Conservation (phyloP, 2,797 vertebrate genomes). For the Gadopsis bispinosus region DNA sequence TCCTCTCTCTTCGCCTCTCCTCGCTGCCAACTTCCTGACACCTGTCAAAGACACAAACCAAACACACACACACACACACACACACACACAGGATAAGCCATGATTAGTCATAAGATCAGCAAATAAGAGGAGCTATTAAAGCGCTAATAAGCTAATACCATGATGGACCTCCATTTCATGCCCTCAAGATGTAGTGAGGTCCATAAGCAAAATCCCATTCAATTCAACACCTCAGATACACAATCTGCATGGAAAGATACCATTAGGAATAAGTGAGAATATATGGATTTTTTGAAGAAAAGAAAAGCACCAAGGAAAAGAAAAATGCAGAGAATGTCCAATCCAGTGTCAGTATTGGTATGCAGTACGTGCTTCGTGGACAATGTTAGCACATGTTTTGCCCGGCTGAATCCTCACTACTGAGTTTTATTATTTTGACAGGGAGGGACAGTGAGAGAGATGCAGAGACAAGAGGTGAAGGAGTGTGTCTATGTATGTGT, state of each 20-base stretch:
- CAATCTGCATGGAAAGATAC: background rate
- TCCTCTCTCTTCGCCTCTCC: conserved; percentile 87
- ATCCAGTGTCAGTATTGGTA: conserved; percentile 24
- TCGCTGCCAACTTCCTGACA: conserved; percentile 90
- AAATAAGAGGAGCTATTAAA: background rate
- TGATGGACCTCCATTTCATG: background rate
- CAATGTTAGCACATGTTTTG: conserved; percentile 21
- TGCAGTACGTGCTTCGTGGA: conserved; percentile 21
- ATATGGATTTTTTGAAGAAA: background rate
- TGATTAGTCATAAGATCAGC: conserved; percentile 4
- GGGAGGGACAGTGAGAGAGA: conserved; percentile 3
- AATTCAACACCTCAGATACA: background rate
- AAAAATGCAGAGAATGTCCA: background rate
- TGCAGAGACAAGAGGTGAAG: conserved; percentile 26
- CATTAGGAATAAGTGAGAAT: background rate
- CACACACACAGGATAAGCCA: conserved; percentile 15
- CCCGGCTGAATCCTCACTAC: conserved; percentile 27
- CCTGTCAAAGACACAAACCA: conserved; percentile 76
- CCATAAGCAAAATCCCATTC: background rate
- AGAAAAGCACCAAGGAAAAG: background rate
- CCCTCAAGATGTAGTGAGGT: background rate
- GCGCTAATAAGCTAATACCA: background rate
- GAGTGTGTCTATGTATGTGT: conserved; percentile 27
- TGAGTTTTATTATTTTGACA: conserved; percentile 44
- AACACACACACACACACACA: conserved; percentile 9